phyloP scores from a whole-genome alignment of 2,888 invertebrate genomes.

The Thereva unica region DNA sequence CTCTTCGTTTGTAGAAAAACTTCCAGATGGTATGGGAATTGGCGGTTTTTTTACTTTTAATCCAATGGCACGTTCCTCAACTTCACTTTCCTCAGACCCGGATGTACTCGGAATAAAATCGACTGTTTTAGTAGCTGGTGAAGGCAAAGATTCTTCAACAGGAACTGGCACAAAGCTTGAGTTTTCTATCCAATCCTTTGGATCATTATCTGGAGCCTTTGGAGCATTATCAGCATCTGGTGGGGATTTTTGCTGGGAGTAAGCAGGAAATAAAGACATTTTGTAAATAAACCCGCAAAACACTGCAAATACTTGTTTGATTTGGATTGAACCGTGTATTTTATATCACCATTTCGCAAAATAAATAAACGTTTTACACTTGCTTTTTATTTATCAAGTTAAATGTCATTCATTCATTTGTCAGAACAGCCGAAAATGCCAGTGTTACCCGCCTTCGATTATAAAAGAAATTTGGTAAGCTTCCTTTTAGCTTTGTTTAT shows the following conservation, averaged over 20 bases:
- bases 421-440: too few species aligned
- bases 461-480: too few species aligned
- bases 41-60: conserved; percentile 15
- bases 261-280: conserved; percentile 47
- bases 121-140: background rate
- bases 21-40: conserved; percentile 36
- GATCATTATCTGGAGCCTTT: conserved; percentile 14
- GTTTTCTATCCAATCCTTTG: conserved; percentile 43
- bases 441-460: too few species aligned
- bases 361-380: too few species aligned
- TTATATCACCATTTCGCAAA: too few species aligned
- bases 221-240: background rate
- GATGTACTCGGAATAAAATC: background rate
- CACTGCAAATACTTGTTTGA: too few species aligned
- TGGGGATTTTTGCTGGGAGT: conserved; percentile 11
- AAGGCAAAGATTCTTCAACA: background rate
- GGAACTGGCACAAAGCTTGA: conserved; percentile 41
- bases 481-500: too few species aligned
- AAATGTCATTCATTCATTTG: too few species aligned
- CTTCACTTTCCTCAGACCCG: background rate
- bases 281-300: conserved; percentile 1
- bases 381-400: too few species aligned
- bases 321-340: too few species aligned
- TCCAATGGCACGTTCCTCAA: conserved; percentile 3
- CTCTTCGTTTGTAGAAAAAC: conserved; percentile 56